phyloP scores from a whole-genome alignment of 2,113 vertebrate genomes.

The Halcyon senegalensis region DNA sequence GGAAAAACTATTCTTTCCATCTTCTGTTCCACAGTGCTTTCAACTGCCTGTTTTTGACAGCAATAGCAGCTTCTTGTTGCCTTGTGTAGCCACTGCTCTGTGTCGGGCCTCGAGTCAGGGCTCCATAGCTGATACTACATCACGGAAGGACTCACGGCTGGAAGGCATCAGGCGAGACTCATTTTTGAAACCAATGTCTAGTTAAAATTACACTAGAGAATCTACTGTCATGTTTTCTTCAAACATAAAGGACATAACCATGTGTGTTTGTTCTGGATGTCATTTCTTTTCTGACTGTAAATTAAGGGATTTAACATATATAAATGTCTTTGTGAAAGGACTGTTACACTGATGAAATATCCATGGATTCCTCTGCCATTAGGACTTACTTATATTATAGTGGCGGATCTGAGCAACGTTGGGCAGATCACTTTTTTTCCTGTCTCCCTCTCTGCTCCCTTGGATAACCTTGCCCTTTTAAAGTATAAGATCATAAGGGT shows the following conservation, averaged over 20 bases:
- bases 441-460: background rate
- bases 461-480: background rate
- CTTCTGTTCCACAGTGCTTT: background rate
- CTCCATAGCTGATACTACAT: background rate
- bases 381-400: background rate
- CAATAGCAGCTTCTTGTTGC: background rate
- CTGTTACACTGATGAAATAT: background rate
- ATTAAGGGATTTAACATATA: background rate
- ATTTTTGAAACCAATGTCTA: background rate
- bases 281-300: background rate
- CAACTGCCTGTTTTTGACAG: background rate
- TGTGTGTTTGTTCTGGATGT: background rate
- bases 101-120: background rate
- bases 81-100: background rate
- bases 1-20: background rate
- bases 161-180: background rate
- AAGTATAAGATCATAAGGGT: background rate
- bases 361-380: background rate
- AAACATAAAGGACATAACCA: background rate
- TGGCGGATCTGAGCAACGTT: background rate
- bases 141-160: background rate
- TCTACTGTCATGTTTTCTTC: background rate
- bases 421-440: background rate
- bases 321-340: background rate
- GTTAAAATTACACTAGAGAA: constrained; percentile 3